Conservation (phyloP, 2,113 vertebrate species). For the Xyrauchen texanus region DNA sequence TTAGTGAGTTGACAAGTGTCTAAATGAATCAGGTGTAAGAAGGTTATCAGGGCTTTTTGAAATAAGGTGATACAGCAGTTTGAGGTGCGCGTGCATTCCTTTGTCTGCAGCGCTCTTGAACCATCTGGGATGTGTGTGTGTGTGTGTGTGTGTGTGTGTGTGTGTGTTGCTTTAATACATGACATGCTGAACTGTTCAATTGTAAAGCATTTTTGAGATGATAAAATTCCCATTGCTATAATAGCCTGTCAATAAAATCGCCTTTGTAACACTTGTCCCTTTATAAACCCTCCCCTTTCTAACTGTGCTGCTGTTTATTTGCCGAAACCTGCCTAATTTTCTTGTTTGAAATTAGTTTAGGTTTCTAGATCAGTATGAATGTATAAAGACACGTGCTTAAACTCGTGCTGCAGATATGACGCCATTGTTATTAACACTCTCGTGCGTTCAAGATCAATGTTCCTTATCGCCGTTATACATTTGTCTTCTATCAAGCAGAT, state of each 20-base stretch:
- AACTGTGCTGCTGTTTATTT: neutral
- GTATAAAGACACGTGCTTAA: conserved; percentile 15
- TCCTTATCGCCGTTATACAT: neutral
- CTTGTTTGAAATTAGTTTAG: neutral
- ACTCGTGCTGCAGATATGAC: conserved; percentile 23
- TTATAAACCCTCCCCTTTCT: neutral
- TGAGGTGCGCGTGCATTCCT: conserved; percentile 42
- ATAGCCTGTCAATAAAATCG: neutral
- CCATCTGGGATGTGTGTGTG: neutral
- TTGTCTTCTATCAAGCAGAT: neutral
- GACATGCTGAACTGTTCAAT: neutral
- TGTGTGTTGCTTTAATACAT: neutral
- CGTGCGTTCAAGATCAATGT: neutral
- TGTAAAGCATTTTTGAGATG: neutral
- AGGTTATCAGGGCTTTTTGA: conserved; percentile 47
- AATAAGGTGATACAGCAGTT: conserved; percentile 72
- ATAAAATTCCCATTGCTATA: neutral
- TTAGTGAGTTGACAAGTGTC: neutral
- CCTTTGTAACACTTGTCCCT: neutral
- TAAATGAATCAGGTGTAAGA: conserved; percentile 23
- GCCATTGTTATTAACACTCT: conserved; percentile 36
- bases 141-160: too few species aligned
- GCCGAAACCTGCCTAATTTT: neutral
- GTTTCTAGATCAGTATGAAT: neutral
- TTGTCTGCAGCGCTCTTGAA: conserved; percentile 23